Percentiles rank a stretch among this genome's conserved stretches.
phyloP scores from a whole-genome alignment of 1,140 invertebrate species.

The Drosophila insularis region DNA sequence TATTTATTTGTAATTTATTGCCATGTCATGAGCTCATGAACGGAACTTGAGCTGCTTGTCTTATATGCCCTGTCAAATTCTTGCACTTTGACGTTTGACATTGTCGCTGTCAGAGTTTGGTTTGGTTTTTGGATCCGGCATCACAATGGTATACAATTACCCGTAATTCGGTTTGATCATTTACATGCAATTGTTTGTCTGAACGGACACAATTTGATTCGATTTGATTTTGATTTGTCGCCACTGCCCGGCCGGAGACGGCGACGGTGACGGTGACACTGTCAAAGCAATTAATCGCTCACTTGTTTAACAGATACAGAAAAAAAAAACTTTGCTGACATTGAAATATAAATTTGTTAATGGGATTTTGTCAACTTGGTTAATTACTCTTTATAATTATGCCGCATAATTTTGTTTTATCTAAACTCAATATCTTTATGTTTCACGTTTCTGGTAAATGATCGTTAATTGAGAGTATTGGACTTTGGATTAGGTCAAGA shows the following conservation, averaged over 20 bases:
- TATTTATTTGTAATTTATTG: conserved; percentile 53
- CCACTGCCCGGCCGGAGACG: background rate
- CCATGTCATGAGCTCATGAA: conserved; percentile 52
- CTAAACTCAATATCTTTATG: background rate
- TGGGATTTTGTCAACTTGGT: conserved; percentile 58
- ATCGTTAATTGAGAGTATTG: background rate
- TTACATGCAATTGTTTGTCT: conserved; percentile 46
- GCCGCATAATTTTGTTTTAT: background rate
- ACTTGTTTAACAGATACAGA: conserved; percentile 54
- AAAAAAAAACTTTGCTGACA: conserved; percentile 37
- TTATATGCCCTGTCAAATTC: conserved; percentile 65
- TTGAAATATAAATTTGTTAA: conserved; percentile 64
- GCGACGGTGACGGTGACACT: conserved; percentile 25
- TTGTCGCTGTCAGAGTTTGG: conserved; percentile 31
- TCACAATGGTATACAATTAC: conserved; percentile 61
- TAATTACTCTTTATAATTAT: conserved; percentile 61
- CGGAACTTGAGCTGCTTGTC: conserved; percentile 56
- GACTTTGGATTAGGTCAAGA: no score
- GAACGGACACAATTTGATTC: background rate
- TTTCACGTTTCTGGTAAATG: background rate
- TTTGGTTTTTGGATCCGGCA: conserved; percentile 6
- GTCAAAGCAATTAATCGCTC: conserved; percentile 67
- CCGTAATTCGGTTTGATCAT: conserved; percentile 55
- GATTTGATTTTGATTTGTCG: conserved; percentile 43
- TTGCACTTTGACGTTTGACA: conserved; percentile 74